Evolutionary conservation across 2,113 vertebrate species (phyloP).

Genomic region (Manacus vitellinus): DNA sequence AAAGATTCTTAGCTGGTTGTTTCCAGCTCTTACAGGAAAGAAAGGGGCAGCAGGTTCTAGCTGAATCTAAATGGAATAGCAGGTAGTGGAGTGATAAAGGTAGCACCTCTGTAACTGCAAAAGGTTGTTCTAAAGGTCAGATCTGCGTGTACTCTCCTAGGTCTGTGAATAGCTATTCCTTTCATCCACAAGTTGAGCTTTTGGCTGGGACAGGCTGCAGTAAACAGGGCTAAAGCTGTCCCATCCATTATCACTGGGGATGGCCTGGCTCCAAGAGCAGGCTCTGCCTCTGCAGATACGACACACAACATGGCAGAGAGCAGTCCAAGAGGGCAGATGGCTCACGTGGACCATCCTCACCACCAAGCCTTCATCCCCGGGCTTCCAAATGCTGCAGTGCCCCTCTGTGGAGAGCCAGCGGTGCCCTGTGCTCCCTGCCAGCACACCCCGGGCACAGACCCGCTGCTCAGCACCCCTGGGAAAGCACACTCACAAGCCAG

Average conservation of each 20-base stretch:
- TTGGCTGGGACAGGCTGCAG: background rate
- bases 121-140: slow-evolving; percentile 33
- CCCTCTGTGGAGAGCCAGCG: background rate
- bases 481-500: background rate
- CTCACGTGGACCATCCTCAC: background rate
- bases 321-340: background rate
- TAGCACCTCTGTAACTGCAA: background rate
- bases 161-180: background rate
- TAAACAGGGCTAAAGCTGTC: background rate
- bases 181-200: background rate
- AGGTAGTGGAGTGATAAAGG: background rate
- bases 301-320: background rate
- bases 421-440: background rate
- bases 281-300: background rate
- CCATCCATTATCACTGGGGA: background rate
- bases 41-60: background rate
- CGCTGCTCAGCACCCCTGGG: background rate
- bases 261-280: slow-evolving; percentile 6
- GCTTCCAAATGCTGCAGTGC: background rate
- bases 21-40: background rate
- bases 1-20: background rate
- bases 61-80: background rate
- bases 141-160: background rate
- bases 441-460: background rate
- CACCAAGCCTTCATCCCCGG: background rate